Percentiles rank a stretch among this genome's conserved stretches.
Evolutionary conservation across 2,113 vertebrate genomes (phyloP).

Genomic region (Leucosticte australis): DNA sequence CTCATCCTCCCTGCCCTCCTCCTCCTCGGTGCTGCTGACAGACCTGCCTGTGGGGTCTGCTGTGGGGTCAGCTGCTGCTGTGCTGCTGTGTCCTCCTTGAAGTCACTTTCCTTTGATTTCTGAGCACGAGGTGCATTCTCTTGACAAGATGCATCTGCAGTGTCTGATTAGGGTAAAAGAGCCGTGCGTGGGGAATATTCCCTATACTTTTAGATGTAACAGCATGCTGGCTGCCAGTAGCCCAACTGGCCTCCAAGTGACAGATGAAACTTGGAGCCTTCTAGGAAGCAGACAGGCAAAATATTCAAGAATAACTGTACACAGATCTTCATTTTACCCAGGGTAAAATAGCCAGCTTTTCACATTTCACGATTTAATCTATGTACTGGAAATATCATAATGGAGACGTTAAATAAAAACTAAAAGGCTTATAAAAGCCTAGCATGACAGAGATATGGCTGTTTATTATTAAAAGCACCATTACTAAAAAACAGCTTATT

Average conservation of each 20-base stretch:
- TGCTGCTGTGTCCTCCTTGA: conserved; percentile 40
- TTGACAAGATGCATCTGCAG: conserved; percentile 66
- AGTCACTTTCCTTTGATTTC: conserved; percentile 64
- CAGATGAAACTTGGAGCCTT: conserved; percentile 2
- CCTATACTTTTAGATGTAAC: background rate
- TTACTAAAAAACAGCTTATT: background rate
- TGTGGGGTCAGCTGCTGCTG: conserved; percentile 52
- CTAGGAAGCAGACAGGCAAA: conserved; percentile 16
- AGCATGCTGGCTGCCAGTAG: background rate
- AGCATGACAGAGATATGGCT: background rate
- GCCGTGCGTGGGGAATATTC: background rate
- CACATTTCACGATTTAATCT: background rate
- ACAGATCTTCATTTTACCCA: background rate
- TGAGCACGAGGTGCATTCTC: conserved; percentile 47
- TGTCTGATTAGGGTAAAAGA: conserved; percentile 43
- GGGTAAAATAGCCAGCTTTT: background rate
- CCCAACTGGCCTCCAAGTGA: conserved; percentile 4
- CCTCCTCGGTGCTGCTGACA: conserved; percentile 14
- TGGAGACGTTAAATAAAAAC: background rate
- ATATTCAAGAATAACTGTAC: background rate
- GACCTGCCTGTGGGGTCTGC: conserved; percentile 65
- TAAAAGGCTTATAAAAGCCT: background rate
- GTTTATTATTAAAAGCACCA: background rate
- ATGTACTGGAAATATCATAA: conserved; percentile 14
- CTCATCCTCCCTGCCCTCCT: conserved; percentile 9